Evolutionary conservation across 1,140 invertebrate genomes (phyloP).

Genomic region (Alviniconcha marisindica): DNA sequence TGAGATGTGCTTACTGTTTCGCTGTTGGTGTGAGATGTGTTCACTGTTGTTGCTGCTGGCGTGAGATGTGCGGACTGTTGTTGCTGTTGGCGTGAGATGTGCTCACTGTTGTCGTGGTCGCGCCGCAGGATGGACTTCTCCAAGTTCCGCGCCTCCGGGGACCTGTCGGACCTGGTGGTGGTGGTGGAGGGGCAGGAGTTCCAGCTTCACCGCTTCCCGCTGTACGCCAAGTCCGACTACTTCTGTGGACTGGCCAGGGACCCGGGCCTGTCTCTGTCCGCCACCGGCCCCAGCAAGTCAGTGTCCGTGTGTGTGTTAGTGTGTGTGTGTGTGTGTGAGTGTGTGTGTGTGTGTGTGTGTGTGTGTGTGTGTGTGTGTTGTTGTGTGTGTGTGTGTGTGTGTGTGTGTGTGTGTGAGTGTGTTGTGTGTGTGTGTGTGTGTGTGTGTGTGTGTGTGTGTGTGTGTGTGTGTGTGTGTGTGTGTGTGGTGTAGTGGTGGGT

Average conservation of each 20-base stretch:
- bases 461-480: too few relatives aligned
- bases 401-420: too few relatives aligned
- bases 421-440: too few relatives aligned
- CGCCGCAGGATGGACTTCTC: constrained; percentile 69
- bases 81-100: neutral
- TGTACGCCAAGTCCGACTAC: constrained; percentile 72
- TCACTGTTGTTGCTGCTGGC: neutral
- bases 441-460: too few relatives aligned
- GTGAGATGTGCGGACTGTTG: neutral
- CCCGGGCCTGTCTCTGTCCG: neutral
- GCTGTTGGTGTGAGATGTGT: neutral
- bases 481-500: too few relatives aligned
- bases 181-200: constrained; percentile 61
- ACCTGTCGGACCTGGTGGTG: constrained; percentile 72
- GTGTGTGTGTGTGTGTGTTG: too few relatives aligned
- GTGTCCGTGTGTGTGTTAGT: too few relatives aligned
- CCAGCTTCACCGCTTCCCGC: constrained; percentile 73
- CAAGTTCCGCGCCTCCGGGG: constrained; percentile 71
- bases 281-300: constrained; percentile 14
- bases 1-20: neutral
- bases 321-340: too few relatives aligned
- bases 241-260: constrained; percentile 64
- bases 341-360: neutral
- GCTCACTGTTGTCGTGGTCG: neutral
- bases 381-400: too few relatives aligned